Base-by-base conservation (phyloP, 2,888 invertebrate species). In the Melinopterus prodromus region DNA sequence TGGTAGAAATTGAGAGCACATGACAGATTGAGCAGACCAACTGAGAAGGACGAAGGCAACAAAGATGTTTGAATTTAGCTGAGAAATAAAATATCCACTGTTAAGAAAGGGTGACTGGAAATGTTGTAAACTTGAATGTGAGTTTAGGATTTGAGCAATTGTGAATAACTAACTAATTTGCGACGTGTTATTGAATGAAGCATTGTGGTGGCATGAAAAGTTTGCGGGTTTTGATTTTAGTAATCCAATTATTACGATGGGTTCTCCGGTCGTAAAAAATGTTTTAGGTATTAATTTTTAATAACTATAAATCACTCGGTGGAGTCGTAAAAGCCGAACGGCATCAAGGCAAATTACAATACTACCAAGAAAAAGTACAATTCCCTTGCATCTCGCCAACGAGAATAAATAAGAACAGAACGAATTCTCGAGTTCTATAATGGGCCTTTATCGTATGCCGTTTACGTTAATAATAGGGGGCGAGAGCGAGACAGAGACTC, bases 321-420 rank as follows among this genome's bases (percentile, higher is more conserved):
- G n/a, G 37, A 74, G 36, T 74, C 74, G 74, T 74, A 74, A 74
- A 74, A 74, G 74, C 37, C 74, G 74, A 74, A 74, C 74, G n/a
- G 74, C 74, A 74, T 74, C 74, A 74, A 37, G 15, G 36, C 74
- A 37, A 74, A 74, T 74, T 74, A 74, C 37, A 74, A 74, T 74
- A 74, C 74, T 74, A 74, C 74, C 74, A 37, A 74, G 74, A 74
- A 74, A 74, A 74, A 74, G 37, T 74, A 74, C 74, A 74, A 74
- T 74, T 37, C 36, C 74, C 71, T 35, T 16, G 35, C 26, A 71
- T 16, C 35, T 71, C 71, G 16, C 74, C 36, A 36, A 36, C 74
- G 74, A 15, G 35, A 74, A 74, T 35, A 74, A 74, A 26, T 26
- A 74, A 74, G 37, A 74, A 74, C 16, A 36, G n/a, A 26, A 71